A percentile compares a stretch with the other conserved stretches of the same genome.
Conservation (phyloP, 2,113 vertebrate species). For the Pluvianellus socialis region DNA sequence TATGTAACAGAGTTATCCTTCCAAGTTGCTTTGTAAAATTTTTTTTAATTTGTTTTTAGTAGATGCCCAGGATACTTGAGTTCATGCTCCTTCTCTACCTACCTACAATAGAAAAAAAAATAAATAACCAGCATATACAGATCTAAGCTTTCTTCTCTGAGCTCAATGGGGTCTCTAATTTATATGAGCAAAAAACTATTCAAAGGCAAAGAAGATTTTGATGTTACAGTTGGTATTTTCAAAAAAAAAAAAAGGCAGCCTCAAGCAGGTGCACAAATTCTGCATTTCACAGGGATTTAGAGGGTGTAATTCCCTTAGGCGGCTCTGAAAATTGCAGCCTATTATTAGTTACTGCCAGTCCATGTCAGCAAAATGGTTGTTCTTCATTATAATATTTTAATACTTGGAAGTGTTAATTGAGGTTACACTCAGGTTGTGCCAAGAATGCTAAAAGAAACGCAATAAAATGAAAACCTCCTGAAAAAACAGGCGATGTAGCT, state of each 20-base stretch:
- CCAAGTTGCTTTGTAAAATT: background rate
- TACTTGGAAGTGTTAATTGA: slow-evolving; percentile 34
- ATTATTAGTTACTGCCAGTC: slow-evolving; percentile 27
- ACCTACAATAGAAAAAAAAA: background rate
- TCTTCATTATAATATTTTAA: slow-evolving; percentile 22
- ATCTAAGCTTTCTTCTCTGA: background rate
- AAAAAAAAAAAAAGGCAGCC: background rate
- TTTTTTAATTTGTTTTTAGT: background rate
- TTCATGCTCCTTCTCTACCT: background rate
- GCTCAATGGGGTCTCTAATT: background rate
- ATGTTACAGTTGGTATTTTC: background rate
- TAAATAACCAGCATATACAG: background rate
- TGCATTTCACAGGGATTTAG: slow-evolving; percentile 17
- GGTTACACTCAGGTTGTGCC: slow-evolving; percentile 18
- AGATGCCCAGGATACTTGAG: background rate
- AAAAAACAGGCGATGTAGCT: background rate
- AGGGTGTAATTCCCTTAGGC: slow-evolving; percentile 19
- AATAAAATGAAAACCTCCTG: background rate
- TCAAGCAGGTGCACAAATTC: slow-evolving; percentile 10
- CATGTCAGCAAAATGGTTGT: background rate
- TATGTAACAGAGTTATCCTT: background rate
- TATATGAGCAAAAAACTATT: background rate
- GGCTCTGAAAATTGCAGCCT: slow-evolving; percentile 22
- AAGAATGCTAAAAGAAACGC: background rate
- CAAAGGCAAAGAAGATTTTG: background rate